Percentiles rank a stretch among this genome's conserved stretches.
phyloP scores from a whole-genome alignment of 2,113 vertebrate genomes.

The Cavia aperea region DNA sequence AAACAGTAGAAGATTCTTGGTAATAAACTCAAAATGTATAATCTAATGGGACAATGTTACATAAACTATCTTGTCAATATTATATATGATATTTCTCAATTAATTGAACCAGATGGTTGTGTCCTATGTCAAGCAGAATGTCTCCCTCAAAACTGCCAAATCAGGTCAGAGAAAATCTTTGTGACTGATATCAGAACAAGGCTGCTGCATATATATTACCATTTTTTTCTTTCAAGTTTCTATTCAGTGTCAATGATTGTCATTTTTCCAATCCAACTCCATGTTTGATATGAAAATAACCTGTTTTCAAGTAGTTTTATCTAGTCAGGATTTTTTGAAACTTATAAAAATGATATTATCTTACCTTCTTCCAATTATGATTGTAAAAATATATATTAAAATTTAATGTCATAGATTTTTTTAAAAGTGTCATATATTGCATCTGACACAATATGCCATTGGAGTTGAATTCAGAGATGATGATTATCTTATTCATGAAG shows the following conservation, averaged over 20 bases:
- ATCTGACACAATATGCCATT: not conserved
- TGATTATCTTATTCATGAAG: not conserved
- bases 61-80: not conserved
- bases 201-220: fast-evolving
- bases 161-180: not conserved
- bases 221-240: not conserved
- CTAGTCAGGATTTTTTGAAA: not conserved
- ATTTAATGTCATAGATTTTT: not conserved
- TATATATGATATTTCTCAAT: no score
- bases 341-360: not conserved
- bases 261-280: not conserved
- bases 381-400: not conserved
- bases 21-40: not conserved
- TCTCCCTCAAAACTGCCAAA: not conserved
- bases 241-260: not conserved
- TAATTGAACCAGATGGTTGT: not conserved
- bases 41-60: not conserved
- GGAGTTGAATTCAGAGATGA: not conserved
- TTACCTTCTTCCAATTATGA: not conserved
- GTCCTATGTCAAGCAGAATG: not conserved
- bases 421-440: not conserved
- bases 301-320: not conserved
- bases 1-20: not conserved
- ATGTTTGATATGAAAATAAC: not conserved
- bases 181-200: not conserved